Evolutionary conservation across 1,140 invertebrate species (phyloP).

Genomic region (Idris sp.): DNA sequence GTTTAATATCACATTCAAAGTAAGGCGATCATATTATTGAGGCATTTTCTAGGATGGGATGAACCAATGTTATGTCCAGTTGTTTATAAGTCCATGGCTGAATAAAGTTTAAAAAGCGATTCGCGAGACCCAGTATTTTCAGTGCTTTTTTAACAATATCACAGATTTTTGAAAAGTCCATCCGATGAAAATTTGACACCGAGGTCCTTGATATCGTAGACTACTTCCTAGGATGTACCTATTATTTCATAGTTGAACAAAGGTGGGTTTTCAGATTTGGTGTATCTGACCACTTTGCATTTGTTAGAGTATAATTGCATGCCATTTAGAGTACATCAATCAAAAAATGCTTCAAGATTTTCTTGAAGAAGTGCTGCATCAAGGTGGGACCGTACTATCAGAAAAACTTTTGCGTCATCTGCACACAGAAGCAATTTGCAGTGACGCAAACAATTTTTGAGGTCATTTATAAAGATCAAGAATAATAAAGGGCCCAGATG

Average conservation of each 20-base stretch:
- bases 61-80: background rate
- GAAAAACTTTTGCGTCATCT: background rate
- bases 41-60: background rate
- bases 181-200: background rate
- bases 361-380: background rate
- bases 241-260: background rate
- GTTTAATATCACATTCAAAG: background rate
- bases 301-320: background rate
- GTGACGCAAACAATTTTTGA: background rate
- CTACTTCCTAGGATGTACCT: background rate
- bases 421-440: background rate
- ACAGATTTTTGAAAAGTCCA: background rate
- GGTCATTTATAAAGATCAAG: background rate
- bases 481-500: background rate
- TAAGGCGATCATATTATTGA: background rate
- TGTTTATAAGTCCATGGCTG: background rate
- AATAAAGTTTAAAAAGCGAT: background rate
- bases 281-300: background rate
- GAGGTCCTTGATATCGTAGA: background rate
- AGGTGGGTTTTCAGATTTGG: background rate
- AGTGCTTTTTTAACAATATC: background rate
- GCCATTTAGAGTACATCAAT: background rate
- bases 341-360: background rate
- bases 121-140: background rate
- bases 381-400: background rate